Percentiles rank a stretch among this genome's conserved stretches.
These are phyloP conservation scores for Gila robusta DNA, from an alignment of 2,797 vertebrate genomes.

Conservation along the genomic window DNA sequence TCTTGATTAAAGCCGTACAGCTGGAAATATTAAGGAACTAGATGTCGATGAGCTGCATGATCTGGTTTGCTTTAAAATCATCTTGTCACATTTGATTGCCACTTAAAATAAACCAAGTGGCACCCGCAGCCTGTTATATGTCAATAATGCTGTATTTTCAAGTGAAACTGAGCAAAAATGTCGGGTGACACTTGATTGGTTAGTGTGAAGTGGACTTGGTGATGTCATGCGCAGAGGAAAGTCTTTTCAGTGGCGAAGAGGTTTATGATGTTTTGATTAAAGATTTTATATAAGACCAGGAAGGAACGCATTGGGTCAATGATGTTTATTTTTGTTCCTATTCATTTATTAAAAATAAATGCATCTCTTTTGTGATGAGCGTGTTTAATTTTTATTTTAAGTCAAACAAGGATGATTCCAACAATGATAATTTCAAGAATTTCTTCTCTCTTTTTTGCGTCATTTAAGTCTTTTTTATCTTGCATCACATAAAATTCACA, in stretches of 20 bases:
- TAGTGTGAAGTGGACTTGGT: background rate
- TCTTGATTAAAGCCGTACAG: background rate
- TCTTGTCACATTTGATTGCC: background rate
- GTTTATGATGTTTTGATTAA: background rate
- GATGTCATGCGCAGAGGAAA: background rate
- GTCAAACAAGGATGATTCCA: background rate
- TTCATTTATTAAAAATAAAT: no score
- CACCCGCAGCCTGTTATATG: background rate
- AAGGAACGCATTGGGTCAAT: background rate
- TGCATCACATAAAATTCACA: background rate
- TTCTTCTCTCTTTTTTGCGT: background rate
- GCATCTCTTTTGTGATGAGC: background rate
- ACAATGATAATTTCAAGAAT: background rate
- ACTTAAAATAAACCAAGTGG: background rate
- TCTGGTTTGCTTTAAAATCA: background rate
- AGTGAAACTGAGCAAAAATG: background rate
- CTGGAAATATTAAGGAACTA: background rate
- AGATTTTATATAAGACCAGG: background rate
- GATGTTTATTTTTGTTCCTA: no score
- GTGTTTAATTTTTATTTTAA: background rate
- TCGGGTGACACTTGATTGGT: background rate
- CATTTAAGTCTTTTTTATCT: background rate
- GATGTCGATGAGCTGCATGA: background rate
- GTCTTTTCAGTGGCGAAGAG: background rate
- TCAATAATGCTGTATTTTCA: background rate